These are phyloP conservation scores for Brachionus angularis DNA, from an alignment of 1,140 invertebrate genomes.

Conservation along the genomic window DNA sequence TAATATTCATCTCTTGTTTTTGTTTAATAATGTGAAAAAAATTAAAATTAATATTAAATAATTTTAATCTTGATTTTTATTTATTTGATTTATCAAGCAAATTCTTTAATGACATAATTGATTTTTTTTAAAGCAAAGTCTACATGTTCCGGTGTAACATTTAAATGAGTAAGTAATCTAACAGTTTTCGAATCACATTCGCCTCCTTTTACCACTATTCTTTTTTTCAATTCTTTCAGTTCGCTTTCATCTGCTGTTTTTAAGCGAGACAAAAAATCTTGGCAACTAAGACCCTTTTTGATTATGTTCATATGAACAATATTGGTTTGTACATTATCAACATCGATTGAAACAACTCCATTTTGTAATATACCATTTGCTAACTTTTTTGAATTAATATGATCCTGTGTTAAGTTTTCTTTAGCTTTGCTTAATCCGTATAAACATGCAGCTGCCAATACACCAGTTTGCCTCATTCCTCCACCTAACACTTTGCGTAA, in stretches of 20 bases:
- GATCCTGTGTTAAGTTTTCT: conserved; percentile 69
- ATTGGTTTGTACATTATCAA: conserved; percentile 10
- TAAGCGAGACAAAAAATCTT: conserved; percentile 42
- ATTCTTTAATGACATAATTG: conserved; percentile 52
- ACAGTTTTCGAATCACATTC: conserved; percentile 61
- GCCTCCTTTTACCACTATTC: conserved; percentile 62
- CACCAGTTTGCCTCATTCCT: conserved; percentile 81
- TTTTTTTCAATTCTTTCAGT: conserved; percentile 56
- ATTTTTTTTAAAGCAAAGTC: conserved; percentile 56
- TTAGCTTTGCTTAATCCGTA: conserved; percentile 73
- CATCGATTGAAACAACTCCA: background rate
- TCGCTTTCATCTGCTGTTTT: conserved; percentile 62
- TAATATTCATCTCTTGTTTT: too few species aligned
- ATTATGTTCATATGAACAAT: conserved; percentile 13
- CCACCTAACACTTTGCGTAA: conserved; percentile 80
- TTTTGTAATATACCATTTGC: conserved; percentile 62
- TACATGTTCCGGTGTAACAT: conserved; percentile 65
- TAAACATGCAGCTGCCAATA: conserved; percentile 79
- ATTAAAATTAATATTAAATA: too few species aligned
- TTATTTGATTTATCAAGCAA: conserved; percentile 1
- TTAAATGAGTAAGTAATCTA: conserved; percentile 67
- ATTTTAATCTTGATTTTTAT: background rate
- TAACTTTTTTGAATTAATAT: conserved; percentile 66
- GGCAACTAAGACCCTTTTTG: background rate
- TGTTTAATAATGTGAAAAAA: too few species aligned